Base-by-base conservation (phyloP, 2,797 vertebrate species). In the Salmo trutta region DNA sequence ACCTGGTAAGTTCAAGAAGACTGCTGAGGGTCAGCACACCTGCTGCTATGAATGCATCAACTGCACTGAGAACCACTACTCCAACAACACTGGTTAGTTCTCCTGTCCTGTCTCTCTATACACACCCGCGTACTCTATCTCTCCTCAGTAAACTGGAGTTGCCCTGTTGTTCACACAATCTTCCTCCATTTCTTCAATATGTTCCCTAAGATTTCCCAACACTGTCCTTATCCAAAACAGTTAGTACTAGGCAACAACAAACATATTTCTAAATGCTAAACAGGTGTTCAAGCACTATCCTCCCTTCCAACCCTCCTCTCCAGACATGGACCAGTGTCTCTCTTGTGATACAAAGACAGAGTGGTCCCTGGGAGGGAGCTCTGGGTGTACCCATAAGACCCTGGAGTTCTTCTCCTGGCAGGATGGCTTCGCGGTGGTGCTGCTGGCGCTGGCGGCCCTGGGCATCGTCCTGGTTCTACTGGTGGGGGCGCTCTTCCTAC, bases 31-130 rank as follows among this genome's bases (percentile, higher is more conserved):
- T 75, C 95, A 94, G 56, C 96, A 97, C 77, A 96, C 90, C 3
- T 98, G 97, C 76, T 98, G 96, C 84, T 98, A 97, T 47, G 94
- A 96, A 71, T 97, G 96, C 80, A 88, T 94, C 77, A 92, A 91
- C 84, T 98, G 96, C 56, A 93, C 95, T 0, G 94, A 95, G 89
- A 96, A 97, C 84, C 93, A 96, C 73, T 97, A 92, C 84, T 96
- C 94, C 75, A 96, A 97, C 64, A 69, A 78, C 79, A 94, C 94
- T 90, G 96, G 96, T 92, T 89, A 90, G 77, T n/a, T 3, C 1
- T n/a, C 53, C 2, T 27, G 62, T 64, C 4, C 7, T 24, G 10
- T 24, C 62, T 64, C 12, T 64, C 62, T 64, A 8, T 64, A 24
- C 21, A 27, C 62, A 54, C 53, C 53, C 17, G 17, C 17, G 51